Percentiles rank a stretch among this genome's conserved stretches.
phyloP scores from a whole-genome alignment of 2,113 vertebrate species.

The Propithecus coquereli region DNA sequence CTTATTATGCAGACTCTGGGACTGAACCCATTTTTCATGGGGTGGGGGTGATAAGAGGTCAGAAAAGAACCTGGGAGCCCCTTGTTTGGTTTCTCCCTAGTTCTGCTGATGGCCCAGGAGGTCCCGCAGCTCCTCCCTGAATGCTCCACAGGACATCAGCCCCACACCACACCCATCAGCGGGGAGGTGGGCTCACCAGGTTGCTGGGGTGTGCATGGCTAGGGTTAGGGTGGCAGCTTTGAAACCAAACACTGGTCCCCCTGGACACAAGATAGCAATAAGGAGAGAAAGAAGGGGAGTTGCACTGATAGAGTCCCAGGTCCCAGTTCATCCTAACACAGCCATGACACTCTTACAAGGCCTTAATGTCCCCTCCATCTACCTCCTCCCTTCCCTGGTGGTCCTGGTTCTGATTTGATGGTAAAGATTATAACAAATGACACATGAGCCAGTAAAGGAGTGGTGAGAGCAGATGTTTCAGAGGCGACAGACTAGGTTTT shows the following conservation, averaged over 20 bases:
- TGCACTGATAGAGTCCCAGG: not conserved
- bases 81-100: not conserved
- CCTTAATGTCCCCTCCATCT: not conserved
- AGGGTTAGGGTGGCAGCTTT: not conserved
- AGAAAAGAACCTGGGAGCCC: not conserved
- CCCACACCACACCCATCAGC: too few species aligned
- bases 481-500: not conserved
- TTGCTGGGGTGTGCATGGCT: fast-evolving
- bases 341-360: not conserved
- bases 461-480: not conserved
- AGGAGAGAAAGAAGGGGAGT: not conserved
- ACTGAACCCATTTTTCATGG: not conserved
- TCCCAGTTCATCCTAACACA: not conserved
- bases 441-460: not conserved
- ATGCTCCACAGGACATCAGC: not conserved
- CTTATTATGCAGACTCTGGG: not conserved
- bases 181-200: not conserved
- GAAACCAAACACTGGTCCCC: not conserved
- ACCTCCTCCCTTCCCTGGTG: not conserved
- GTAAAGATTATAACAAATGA: not conserved
- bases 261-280: not conserved
- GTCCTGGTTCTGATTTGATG: not conserved
- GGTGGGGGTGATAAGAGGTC: not conserved
- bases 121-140: not conserved
- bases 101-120: not conserved